A percentile compares a stretch with the other conserved stretches of the same genome.
phyloP scores from a whole-genome alignment of 2,113 vertebrate species.

The Urocolius indicus region DNA sequence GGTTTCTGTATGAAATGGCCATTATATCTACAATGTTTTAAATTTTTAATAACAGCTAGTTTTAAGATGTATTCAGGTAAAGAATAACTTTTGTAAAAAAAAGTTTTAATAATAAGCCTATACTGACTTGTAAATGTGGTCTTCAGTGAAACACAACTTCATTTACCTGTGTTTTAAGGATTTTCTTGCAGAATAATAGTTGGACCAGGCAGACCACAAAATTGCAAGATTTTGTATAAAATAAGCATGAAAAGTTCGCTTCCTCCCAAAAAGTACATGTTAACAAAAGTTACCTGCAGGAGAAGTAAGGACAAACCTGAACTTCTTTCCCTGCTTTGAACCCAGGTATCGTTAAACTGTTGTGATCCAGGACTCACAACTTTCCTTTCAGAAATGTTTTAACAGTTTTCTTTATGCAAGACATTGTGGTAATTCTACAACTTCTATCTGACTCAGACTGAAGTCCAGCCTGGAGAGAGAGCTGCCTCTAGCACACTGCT shows the following conservation, averaged over 20 bases:
- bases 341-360: neutral
- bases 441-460: neutral
- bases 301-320: neutral
- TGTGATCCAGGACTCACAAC: neutral
- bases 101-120: neutral
- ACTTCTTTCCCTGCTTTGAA: neutral
- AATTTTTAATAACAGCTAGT: neutral
- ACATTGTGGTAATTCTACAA: fast-evolving
- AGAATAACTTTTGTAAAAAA: neutral
- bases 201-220: neutral
- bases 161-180: neutral
- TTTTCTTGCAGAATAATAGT: neutral
- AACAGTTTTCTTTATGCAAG: neutral
- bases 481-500: neutral
- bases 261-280: fast-evolving
- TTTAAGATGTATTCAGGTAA: neutral
- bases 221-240: neutral
- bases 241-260: neutral
- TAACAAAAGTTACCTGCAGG: neutral
- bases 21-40: neutral
- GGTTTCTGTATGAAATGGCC: neutral
- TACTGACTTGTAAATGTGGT: neutral
- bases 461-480: neutral
- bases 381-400: neutral
- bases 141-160: neutral